Base-by-base conservation (phyloP, 2,888 invertebrate genomes). In the Dynastes grantii region DNA sequence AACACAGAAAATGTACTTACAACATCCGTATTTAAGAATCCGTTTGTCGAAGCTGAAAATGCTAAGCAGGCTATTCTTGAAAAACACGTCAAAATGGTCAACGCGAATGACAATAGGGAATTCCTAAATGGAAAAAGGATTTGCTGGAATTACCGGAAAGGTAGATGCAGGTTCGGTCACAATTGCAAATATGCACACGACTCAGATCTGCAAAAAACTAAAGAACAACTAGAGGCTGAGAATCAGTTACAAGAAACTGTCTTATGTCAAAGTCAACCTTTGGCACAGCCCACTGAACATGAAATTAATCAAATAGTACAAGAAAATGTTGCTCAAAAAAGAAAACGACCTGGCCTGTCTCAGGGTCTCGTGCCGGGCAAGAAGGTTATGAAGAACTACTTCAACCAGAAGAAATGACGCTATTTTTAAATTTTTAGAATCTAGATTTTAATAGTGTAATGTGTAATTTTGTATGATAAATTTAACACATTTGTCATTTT, bases 101-200 rank as follows among this genome's bases (percentile, higher is more conserved):
- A 91, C 87, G 91, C 92, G 81, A 93, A 93, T 87, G 93, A 93
- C 82, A 92, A 93, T n/a, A 83, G 86, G 5, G 92, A 93, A 84
- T 93, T 93, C 89, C 95, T 96, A 83, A 96, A 96, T 86, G 96
- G 96, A 0, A 95, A 94, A 85, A 95, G 95, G 87, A 95, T 97
- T 80, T 98, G 98, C 88, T 97, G 96, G 96, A 97, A 96, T 89
- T 96, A 97, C 87, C 91, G 96, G 53, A 97, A 96, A 87, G 97
- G 97, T 0, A 92, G 94, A 45, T 98, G 98, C 87, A 92, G 96
- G 73, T 97, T 97, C 89, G 97, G 97, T 0, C 96, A 96, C 86
- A 96, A 95, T 85, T 98, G 98, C 88, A 95, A 95, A 84, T 98
- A 94, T 88, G 97, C 96, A 0, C 97, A 98, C 88, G 97, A 96